These are phyloP conservation scores for Brachionus angularis DNA, from an alignment of 1,140 invertebrate genomes.

Conservation along the genomic window DNA sequence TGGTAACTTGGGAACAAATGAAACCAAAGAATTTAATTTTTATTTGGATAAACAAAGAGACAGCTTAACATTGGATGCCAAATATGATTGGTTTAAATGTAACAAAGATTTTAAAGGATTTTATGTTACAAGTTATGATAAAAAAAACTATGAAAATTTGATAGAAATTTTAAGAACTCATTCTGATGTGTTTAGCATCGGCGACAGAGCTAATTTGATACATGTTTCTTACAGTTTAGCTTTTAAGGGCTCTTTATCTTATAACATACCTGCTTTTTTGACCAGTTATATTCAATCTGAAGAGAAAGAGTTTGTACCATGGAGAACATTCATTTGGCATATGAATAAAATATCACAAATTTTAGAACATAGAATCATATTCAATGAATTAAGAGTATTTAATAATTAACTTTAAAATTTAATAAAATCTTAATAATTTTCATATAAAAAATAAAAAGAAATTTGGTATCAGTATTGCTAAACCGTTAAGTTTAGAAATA, in stretches of 20 bases:
- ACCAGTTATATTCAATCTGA: neutral
- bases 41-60: neutral
- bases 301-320: slow-evolving; percentile 33
- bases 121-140: slow-evolving; percentile 35
- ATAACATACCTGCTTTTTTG: neutral
- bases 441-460: slow-evolving; percentile 14
- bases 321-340: slow-evolving; percentile 42
- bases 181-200: slow-evolving; percentile 11
- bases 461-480: neutral
- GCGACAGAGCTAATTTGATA: slow-evolving; percentile 27
- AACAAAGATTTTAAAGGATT: slow-evolving; percentile 40
- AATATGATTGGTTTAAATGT: slow-evolving; percentile 41
- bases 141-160: slow-evolving; percentile 4
- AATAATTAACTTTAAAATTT: too few species aligned
- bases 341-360: slow-evolving; percentile 24
- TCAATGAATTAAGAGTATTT: slow-evolving; percentile 4
- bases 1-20: neutral
- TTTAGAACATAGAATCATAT: slow-evolving; percentile 23
- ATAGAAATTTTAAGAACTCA: neutral
- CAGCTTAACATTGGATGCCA: neutral
- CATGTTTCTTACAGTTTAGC: slow-evolving; percentile 32
- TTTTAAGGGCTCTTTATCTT: slow-evolving; percentile 10
- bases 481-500: neutral
- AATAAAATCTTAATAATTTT: too few species aligned
- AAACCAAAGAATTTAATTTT: neutral